Percentiles rank a stretch among this genome's conserved stretches.
phyloP scores from a whole-genome alignment of 92 coral and sea anemone genomes.

The Palythoa caribaeorum region DNA sequence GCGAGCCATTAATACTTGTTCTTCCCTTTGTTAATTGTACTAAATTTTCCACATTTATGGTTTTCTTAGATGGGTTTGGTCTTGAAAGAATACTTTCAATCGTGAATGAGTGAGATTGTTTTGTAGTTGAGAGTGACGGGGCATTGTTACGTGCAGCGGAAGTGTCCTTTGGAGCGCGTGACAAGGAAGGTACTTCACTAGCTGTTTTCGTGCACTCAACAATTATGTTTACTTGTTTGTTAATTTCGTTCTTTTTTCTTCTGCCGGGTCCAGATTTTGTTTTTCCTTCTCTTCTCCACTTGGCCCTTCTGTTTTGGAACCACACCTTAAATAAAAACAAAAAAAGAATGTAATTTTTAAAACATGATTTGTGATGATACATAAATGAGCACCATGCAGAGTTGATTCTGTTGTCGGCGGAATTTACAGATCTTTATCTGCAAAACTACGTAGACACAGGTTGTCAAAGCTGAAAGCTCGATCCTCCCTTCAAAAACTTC shows the following conservation, averaged over 20 bases:
- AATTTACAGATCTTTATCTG: slow-evolving; percentile 40
- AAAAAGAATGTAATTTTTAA: background rate
- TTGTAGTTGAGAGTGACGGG: slow-evolving; percentile 1
- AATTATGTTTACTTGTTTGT: slow-evolving; percentile 56
- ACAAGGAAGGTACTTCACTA: background rate
- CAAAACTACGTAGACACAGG: slow-evolving; percentile 11
- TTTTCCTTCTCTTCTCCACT: slow-evolving; percentile 92
- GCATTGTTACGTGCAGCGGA: background rate
- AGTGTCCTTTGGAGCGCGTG: background rate
- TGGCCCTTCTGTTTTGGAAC: slow-evolving; percentile 98
- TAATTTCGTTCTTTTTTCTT: slow-evolving; percentile 87
- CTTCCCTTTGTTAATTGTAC: background rate
- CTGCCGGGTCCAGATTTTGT: slow-evolving; percentile 93
- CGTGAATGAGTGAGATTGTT: slow-evolving; percentile 63
- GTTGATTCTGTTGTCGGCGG: background rate
- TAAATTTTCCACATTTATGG: background rate
- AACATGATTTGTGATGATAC: background rate
- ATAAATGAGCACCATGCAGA: background rate
- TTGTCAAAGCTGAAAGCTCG: slow-evolving; percentile 30
- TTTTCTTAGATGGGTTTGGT: slow-evolving; percentile 44
- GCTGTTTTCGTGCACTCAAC: slow-evolving; percentile 11
- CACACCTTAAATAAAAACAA: slow-evolving; percentile 78
- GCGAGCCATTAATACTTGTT: background rate
- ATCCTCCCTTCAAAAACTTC: slow-evolving; percentile 21
- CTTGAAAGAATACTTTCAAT: slow-evolving; percentile 87